These are phyloP conservation scores for Drosophila pseudotakahashii DNA, from an alignment of 2,888 invertebrate species.

Conservation along the genomic window DNA sequence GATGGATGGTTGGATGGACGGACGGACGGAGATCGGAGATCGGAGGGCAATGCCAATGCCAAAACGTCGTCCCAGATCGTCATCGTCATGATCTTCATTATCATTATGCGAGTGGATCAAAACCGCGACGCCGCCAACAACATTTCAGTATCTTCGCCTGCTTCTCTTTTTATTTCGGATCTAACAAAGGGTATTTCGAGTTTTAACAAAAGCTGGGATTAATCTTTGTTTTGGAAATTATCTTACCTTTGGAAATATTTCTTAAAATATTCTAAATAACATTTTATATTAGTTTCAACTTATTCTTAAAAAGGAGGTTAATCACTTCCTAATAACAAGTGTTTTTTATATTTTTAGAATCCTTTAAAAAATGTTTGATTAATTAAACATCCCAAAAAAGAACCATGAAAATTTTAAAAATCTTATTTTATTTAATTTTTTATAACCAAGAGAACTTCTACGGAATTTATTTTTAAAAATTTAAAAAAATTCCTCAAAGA, in stretches of 20 bases:
- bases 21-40: conserved; percentile 10
- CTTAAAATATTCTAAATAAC: no score
- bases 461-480: background rate
- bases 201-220: background rate
- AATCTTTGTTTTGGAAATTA: no score
- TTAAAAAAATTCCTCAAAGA: background rate
- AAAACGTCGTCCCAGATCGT: conserved; percentile 43
- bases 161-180: conserved; percentile 17
- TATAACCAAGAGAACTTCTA: no score
- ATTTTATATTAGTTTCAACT: no score
- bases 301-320: no score
- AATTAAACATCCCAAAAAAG: no score
- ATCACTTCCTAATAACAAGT: no score
- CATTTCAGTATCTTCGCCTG: conserved; percentile 25
- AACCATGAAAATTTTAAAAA: background rate
- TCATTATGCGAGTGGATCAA: conserved; percentile 75
- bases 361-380: no score
- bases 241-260: no score
- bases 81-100: conserved; percentile 73
- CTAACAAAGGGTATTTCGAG: conserved; percentile 3
- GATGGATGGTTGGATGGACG: conserved; percentile 7
- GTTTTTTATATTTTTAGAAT: no score
- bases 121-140: conserved; percentile 69
- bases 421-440: no score
- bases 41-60: conserved; percentile 72